Evolutionary conservation across 2,888 invertebrate species (phyloP), one percentile per base, ranked within the genome.

Genomic region (Latrodectus hesperus): DNA sequence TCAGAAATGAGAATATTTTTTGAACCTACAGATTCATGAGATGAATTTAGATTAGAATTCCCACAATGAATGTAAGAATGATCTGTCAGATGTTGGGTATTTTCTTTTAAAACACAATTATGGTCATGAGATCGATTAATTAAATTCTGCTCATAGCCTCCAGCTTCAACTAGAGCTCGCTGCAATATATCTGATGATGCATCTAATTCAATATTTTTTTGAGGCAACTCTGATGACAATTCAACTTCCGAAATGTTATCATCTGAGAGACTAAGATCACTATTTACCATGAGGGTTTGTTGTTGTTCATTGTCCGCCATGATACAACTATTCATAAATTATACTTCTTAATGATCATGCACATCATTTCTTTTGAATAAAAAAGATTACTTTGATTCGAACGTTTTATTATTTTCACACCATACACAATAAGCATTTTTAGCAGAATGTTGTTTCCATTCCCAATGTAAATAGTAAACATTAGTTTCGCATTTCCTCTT

Each of bases 231-330:
- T 17, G 53, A 9, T 11, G 52, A n/a, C 9, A 55, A 17, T 11
- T 78, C 74, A 4, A 38, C 38, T 38, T 68, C 22, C 12, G 80
- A 70, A 16, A 74, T 49, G 16, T 55, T 52, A 38, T 38, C 38
- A 14, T 72, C 77, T 49, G 77, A 22, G 17, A 72, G 1, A 60
- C 72, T 16, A n/a, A 81, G 72, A 68, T 64, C 67, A 49, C 70
- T 64, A 55, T 60, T 76, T 17, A 68, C 76, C 80, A 88, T 76
- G 72, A 81, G 76, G 68, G 84, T 72, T 84, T 88, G 84, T 88
- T 88, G 88, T 88, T 75, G 67, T 70, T 68, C 64, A 51, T 80
- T 78, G 49, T 88, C 88, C 84, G 84, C 88, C 88, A 88, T 88
- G 55, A 71, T 83, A 52, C 53, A 70, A 64, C 49, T 72, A 78